These are phyloP conservation scores for Eupristina koningsbergeri DNA, from an alignment of 1,140 invertebrate genomes.

Conservation along the genomic window DNA sequence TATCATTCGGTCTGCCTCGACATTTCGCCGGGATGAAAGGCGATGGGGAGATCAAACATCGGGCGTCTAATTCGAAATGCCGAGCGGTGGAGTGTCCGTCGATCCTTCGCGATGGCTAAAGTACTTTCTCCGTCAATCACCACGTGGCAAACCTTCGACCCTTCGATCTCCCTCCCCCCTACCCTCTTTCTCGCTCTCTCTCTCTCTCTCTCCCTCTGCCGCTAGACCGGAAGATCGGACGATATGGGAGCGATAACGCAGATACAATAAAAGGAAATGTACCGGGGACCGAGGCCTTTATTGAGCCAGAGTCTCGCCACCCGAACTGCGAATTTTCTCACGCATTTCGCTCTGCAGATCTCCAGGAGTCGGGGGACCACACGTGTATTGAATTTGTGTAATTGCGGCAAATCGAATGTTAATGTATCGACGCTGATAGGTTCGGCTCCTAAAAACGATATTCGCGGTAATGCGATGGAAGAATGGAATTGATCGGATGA, in stretches of 20 bases:
- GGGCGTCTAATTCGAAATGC: constrained; percentile 23
- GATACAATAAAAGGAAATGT: constrained; percentile 51
- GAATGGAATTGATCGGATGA: background rate
- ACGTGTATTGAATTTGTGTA: constrained; percentile 40
- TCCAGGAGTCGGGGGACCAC: background rate
- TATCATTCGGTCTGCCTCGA: constrained; percentile 29
- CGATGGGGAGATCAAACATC: constrained; percentile 31
- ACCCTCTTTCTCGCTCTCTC: background rate
- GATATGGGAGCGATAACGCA: constrained; percentile 49
- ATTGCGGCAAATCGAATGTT: constrained; percentile 48
- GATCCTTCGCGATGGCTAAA: constrained; percentile 25
- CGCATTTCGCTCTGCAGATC: constrained; percentile 32
- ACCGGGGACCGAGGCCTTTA: constrained; percentile 31
- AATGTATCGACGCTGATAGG: background rate
- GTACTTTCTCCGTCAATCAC: constrained; percentile 47
- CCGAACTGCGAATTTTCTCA: constrained; percentile 50
- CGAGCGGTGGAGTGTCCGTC: constrained; percentile 35
- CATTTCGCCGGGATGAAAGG: constrained; percentile 1
- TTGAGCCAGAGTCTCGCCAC: constrained; percentile 9
- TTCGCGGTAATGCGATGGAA: background rate
- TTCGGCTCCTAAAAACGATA: constrained; percentile 33
- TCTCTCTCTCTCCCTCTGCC: background rate
- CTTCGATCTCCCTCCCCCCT: background rate
- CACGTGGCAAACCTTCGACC: background rate
- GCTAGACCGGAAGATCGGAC: constrained; percentile 38